Evolutionary conservation across 2,113 vertebrate species (phyloP).

Genomic region (Dendrocopos noguchii): DNA sequence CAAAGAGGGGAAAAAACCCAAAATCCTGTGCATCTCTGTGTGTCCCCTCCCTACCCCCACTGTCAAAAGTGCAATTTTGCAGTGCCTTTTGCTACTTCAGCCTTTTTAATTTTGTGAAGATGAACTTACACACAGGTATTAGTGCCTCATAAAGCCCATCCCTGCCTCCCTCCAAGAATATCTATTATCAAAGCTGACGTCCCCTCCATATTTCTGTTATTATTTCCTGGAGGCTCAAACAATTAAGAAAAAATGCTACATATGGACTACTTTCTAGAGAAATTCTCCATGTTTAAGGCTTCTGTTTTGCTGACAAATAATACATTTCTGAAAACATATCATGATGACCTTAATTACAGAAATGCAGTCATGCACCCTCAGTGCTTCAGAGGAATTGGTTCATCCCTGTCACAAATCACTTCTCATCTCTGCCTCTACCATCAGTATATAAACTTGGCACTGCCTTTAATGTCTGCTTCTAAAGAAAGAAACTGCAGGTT

Average conservation of each 20-base stretch:
- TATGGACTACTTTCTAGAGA: neutral
- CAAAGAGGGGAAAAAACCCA: neutral
- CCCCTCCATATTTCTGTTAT: neutral
- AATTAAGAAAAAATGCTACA: neutral
- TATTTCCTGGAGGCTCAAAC: neutral
- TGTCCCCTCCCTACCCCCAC: neutral
- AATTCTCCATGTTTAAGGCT: neutral
- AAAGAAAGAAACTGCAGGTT: neutral
- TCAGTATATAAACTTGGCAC: neutral
- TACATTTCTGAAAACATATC: neutral
- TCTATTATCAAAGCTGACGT: conserved; percentile 21
- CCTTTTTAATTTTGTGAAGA: conserved; percentile 26
- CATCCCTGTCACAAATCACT: neutral
- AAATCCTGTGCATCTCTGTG: neutral
- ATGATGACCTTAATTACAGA: neutral
- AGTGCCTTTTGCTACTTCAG: neutral
- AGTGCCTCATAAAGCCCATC: neutral
- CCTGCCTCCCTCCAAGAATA: neutral
- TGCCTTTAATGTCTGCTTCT: neutral
- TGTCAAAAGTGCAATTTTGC: neutral
- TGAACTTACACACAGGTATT: neutral
- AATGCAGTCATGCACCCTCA: neutral
- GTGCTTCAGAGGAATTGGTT: neutral
- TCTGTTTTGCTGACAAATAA: conserved; percentile 2
- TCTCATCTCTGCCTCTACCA: neutral